A percentile compares a stretch with the other conserved stretches of the same genome.
Evolutionary conservation across 2,888 invertebrate species (phyloP).

Genomic region (Hipparchia sbordonii): DNA sequence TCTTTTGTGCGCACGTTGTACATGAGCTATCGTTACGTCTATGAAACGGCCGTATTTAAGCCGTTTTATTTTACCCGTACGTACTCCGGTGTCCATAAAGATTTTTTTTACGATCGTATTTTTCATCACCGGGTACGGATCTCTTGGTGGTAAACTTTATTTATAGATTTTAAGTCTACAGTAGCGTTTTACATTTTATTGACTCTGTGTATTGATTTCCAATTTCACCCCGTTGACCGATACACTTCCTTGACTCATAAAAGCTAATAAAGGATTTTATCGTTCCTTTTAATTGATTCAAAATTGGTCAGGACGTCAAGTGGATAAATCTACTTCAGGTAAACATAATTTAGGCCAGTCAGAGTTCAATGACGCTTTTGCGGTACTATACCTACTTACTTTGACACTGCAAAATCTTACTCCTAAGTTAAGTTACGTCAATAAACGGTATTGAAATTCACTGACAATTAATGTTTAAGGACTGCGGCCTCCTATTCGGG

Average conservation of each 20-base stretch:
- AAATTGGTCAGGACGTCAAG: too few relatives aligned
- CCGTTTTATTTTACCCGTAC: constrained; percentile 8
- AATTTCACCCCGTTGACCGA: neutral
- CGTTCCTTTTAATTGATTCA: too few relatives aligned
- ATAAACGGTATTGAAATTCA: too few relatives aligned
- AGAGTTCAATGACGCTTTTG: too few relatives aligned
- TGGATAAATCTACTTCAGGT: too few relatives aligned
- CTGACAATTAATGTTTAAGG: too few relatives aligned
- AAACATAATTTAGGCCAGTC: too few relatives aligned
- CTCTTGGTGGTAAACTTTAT: constrained; percentile 10
- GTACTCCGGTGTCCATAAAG: constrained; percentile 11
- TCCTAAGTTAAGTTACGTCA: too few relatives aligned
- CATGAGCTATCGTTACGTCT: neutral
- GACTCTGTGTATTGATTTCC: neutral
- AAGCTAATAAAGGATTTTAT: too few relatives aligned
- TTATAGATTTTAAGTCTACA: constrained; percentile 10
- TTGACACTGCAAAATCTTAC: too few relatives aligned
- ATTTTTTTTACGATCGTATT: constrained; percentile 11
- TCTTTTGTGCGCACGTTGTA: constrained; percentile 4
- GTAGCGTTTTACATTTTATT: constrained; percentile 4
- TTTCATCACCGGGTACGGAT: constrained; percentile 15
- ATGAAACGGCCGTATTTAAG: constrained; percentile 15
- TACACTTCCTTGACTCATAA: neutral
- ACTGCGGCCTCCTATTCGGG: too few relatives aligned
- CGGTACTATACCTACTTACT: too few relatives aligned